Conservation (phyloP, 2,113 vertebrate genomes). For the Hyla sarda region DNA sequence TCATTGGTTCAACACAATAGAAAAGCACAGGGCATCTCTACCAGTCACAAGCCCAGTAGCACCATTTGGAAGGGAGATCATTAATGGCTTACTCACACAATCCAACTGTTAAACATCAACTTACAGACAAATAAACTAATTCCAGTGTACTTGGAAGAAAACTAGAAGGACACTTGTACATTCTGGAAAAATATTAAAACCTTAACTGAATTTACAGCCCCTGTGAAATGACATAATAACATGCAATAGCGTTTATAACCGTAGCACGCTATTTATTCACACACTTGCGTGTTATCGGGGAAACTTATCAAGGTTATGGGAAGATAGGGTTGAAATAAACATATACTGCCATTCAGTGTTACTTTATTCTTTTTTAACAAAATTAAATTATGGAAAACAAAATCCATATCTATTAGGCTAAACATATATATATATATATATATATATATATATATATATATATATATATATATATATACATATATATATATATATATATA, state of each 20-base stretch:
- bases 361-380: background rate
- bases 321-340: background rate
- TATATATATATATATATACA: too few relatives aligned
- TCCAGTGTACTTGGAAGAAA: constrained; percentile 44
- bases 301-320: constrained; percentile 27
- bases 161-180: constrained; percentile 39
- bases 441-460: too few relatives aligned
- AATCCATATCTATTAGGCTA: background rate
- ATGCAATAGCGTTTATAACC: constrained; percentile 1
- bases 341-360: background rate
- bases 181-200: constrained; percentile 36
- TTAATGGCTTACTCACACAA: constrained; percentile 56
- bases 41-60: constrained; percentile 35
- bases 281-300: background rate
- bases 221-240: constrained; percentile 18
- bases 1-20: constrained; percentile 29
- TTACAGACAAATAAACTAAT: constrained; percentile 51
- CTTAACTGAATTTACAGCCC: constrained; percentile 32
- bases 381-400: background rate
- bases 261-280: background rate
- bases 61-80: constrained; percentile 41
- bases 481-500: too few relatives aligned
- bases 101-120: constrained; percentile 58
- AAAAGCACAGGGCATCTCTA: constrained; percentile 14
- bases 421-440: background rate